Evolutionary conservation across 1,140 invertebrate genomes (phyloP), one percentile per base, ranked within the genome.

Genomic region (Leucophenga varia): DNA sequence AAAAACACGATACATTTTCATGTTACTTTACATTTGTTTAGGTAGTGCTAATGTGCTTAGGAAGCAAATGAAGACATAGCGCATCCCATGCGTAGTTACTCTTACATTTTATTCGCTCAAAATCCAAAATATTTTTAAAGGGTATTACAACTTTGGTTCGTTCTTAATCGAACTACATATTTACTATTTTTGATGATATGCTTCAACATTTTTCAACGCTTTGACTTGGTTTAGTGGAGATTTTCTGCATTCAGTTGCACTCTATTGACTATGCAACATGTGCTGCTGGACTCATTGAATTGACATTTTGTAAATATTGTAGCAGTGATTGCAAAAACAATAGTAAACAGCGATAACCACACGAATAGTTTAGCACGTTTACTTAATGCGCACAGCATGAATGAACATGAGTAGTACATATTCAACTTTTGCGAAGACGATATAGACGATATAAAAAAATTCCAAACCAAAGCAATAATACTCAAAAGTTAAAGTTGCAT

Each of bases 291-390:
- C 61, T 52, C 61, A 63, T 61, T 65, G 63, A 63, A 65, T 67
- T 67, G 63, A 67, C 63, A 67, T 67, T 67, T 67, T 59, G 63
- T 59, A 67, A 67, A 67, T 67, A 67, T 67, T 59, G 59, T 56
- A 10, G 22, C 22, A 25, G 10, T 25, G 22, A 25, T 25, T 25
- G 10, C 22, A 25, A 5, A 5, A 25, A 25, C 22, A 25, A 25
- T 10, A 25, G 10, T 10, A 25, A 25, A 5, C 5, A 25, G 22
- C n/a, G n/a, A n/a, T n/a, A n/a, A n/a, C n/a, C n/a, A n/a, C n/a
- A n/a, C n/a, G n/a, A n/a, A n/a, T n/a, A n/a, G n/a, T n/a, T 25
- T 25, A 10, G 22, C 22, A 25, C 22, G 22, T 25, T 25, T 25
- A 57, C 10, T 25, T 25, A 57, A 59, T 47, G 49, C 40, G 47